Conservation (phyloP, 2,113 vertebrate species). For the Brachyistius frenatus region DNA sequence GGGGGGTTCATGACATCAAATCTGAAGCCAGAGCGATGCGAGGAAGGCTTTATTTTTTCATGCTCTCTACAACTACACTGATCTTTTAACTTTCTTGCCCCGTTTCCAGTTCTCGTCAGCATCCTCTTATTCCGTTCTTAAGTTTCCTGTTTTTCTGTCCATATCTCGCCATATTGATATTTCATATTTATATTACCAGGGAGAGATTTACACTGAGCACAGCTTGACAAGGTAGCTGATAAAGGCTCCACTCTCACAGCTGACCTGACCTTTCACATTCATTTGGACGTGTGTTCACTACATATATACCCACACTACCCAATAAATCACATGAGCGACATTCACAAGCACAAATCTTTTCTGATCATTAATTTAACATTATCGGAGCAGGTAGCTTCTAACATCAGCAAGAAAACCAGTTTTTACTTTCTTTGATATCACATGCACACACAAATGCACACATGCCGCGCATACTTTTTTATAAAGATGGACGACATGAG, state of each 20-base stretch:
- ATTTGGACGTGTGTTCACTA: neutral
- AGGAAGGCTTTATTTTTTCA: neutral
- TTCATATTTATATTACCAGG: too few relatives aligned
- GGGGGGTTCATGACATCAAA: conserved; percentile 6
- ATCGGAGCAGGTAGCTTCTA: neutral
- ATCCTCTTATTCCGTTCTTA: neutral
- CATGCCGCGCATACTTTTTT: too few relatives aligned
- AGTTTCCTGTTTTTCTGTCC: neutral
- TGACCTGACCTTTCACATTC: conserved; percentile 9
- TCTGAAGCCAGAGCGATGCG: conserved; percentile 13
- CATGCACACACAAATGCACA: too few relatives aligned
- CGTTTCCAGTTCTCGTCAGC: neutral
- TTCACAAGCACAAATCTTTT: neutral
- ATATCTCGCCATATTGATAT: neutral
- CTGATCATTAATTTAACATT: neutral
- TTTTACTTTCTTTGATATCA: too few relatives aligned
- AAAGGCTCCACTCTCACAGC: neutral
- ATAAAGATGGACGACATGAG: too few relatives aligned
- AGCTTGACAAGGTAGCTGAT: neutral
- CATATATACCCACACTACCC: neutral
- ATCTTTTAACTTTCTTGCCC: neutral
- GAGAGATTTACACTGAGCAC: neutral
- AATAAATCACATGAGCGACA: neutral
- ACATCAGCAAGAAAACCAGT: neutral
- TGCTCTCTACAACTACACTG: neutral